Percentiles rank a stretch among this genome's conserved stretches.
These are phyloP conservation scores for Pseudonaja textilis DNA, from an alignment of 2,113 vertebrate species.

Conservation along the genomic window DNA sequence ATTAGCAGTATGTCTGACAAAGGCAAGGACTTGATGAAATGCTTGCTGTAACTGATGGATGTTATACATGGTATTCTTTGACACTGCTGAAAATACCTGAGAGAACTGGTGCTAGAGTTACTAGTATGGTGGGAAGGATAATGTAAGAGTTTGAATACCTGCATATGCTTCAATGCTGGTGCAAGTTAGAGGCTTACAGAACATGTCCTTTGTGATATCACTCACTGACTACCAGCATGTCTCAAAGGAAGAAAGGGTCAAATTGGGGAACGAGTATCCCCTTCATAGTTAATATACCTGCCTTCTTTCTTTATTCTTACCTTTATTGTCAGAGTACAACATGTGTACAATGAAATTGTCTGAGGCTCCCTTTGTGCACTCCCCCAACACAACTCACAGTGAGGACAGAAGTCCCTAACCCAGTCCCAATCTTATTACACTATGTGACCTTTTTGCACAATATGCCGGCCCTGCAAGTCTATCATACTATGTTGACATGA, in stretches of 20 bases:
- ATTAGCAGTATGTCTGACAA: background rate
- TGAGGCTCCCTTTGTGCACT: no score
- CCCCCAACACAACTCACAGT: no score
- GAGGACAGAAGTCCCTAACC: no score
- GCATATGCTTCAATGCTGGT: background rate
- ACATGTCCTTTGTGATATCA: background rate
- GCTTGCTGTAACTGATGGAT: background rate
- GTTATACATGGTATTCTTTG: accelerated
- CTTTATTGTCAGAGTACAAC: no score
- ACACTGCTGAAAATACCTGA: background rate
- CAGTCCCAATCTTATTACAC: no score
- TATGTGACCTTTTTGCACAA: no score
- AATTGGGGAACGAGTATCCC: background rate
- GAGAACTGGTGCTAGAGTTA: background rate
- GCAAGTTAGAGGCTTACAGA: background rate
- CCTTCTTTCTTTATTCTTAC: background rate
- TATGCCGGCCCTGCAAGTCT: no score
- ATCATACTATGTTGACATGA: no score
- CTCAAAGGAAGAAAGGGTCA: background rate
- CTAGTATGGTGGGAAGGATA: background rate
- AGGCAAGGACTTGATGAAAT: background rate
- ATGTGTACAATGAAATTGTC: no score
- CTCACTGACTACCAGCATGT: background rate
- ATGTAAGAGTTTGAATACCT: background rate
- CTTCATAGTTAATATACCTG: background rate